Evolutionary conservation across 1,140 invertebrate genomes (phyloP).

Genomic region (Papilio machaon): DNA sequence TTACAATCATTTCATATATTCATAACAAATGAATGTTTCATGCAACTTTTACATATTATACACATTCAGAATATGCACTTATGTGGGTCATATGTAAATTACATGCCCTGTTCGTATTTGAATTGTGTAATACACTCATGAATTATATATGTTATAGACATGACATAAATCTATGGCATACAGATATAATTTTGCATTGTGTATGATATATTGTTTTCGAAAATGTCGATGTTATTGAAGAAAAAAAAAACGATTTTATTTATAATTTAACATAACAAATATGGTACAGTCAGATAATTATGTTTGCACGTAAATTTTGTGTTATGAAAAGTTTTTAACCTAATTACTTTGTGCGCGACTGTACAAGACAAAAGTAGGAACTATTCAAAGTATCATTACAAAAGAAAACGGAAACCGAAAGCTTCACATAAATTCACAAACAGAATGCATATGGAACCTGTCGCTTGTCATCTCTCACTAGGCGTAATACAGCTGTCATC

Average conservation of each 20-base stretch:
- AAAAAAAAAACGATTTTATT: too few relatives aligned
- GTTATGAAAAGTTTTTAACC: background rate
- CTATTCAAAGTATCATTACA: background rate
- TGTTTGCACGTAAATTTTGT: background rate
- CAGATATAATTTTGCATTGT: background rate
- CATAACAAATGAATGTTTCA: background rate
- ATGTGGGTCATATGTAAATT: conserved; percentile 17
- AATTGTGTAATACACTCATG: background rate
- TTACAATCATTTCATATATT: background rate
- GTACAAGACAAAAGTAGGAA: background rate
- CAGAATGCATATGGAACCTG: conserved; percentile 2
- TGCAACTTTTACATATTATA: background rate
- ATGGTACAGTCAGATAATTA: too few relatives aligned
- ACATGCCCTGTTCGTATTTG: background rate
- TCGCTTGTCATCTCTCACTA: background rate
- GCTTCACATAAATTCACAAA: conserved; percentile 14
- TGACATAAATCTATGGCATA: background rate
- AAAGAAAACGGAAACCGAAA: conserved; percentile 16
- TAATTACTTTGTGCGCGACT: background rate
- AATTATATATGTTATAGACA: background rate
- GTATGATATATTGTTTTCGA: background rate
- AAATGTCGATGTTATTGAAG: too few relatives aligned
- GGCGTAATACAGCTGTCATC: conserved; percentile 9
- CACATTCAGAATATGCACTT: background rate
- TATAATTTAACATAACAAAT: too few relatives aligned